Percentiles rank a stretch among this genome's conserved stretches.
Evolutionary conservation across 2,113 vertebrate species (phyloP).

Genomic region (Paradoxurus hermaphroditus): DNA sequence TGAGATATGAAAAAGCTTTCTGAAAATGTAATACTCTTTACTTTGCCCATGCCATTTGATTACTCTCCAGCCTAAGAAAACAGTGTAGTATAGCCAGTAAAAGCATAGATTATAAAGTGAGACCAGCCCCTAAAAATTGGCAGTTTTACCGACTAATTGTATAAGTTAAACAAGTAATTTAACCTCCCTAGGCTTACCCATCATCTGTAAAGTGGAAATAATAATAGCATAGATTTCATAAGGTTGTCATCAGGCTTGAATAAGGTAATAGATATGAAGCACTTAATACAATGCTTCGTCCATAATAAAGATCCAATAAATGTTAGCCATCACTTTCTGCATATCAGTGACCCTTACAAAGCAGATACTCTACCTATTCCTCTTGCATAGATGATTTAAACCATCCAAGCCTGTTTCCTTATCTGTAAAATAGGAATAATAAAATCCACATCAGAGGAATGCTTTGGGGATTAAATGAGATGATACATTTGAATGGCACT

Average conservation of each 20-base stretch:
- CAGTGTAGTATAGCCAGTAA: not conserved
- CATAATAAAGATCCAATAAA: not conserved
- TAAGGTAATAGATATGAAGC: not conserved
- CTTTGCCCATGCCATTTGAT: not conserved
- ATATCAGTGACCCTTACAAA: not conserved
- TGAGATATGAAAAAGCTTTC: not conserved
- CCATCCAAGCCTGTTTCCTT: not conserved
- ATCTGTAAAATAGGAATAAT: slow-evolving; percentile 7
- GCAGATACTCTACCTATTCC: not conserved
- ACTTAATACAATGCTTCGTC: not conserved
- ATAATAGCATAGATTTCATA: not conserved
- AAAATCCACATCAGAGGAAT: not conserved
- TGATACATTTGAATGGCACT: not conserved
- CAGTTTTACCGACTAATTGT: not conserved
- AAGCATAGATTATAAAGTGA: not conserved
- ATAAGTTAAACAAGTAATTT: not conserved
- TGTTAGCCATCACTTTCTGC: not conserved
- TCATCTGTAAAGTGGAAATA: not conserved
- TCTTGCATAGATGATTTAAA: not conserved
- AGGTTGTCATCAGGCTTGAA: not conserved
- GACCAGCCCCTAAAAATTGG: not conserved
- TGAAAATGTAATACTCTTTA: not conserved
- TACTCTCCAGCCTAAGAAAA: not conserved
- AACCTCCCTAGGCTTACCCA: not conserved
- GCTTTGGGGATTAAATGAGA: not conserved